Evolutionary conservation across 2,113 vertebrate species (phyloP), one percentile per base, ranked within the genome.

Genomic region (Macaca mulatta): DNA sequence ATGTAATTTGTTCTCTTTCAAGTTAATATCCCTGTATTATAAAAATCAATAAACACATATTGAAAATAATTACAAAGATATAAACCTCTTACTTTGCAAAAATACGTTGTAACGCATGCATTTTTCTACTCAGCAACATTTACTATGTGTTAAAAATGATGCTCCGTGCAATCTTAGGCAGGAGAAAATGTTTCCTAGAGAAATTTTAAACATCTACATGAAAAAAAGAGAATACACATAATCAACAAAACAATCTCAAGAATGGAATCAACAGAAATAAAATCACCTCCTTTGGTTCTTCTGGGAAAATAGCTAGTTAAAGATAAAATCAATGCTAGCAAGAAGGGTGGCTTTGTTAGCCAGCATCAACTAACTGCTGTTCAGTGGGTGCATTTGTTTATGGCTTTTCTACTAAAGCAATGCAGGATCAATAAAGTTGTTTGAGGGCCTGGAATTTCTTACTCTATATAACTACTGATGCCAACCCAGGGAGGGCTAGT

Each of bases 31-130:
- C 92, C 78, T 96, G 97, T 94, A 79, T 98, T 96, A 97, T 96
- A 98, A 98, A 97, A 98, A 97, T 97, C 98, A 98, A 98, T 98
- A 97, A 98, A 96, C 97, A 97, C 96, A 97, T 89, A 97, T 90
- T 96, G 96, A 93, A 98, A 98, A 98, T 98, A 98, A 98, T 97
- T 97, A 98, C 96, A 97, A 77, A 98, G 50, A 97, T 89, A 92
- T 95, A 97, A 98, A 98, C 91, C 94, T 97, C 97, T 97, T 97
- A 97, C 97, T 96, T 93, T 94, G 96, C 97, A 96, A 97, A 97
- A 97, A 79, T 93, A 74, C 12, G 0, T 93, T 70, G 93, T 95
- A 95, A 97, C 94, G 89, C 94, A 94, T 89, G 91, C 89, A 93
- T 97, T 97, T 97, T 98, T 98, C 96, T 85, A 91, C 94, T 96